Evolutionary conservation across 2,797 vertebrate species (phyloP), one percentile per base, ranked within the genome.

Genomic region (Enteromius treurensis): DNA sequence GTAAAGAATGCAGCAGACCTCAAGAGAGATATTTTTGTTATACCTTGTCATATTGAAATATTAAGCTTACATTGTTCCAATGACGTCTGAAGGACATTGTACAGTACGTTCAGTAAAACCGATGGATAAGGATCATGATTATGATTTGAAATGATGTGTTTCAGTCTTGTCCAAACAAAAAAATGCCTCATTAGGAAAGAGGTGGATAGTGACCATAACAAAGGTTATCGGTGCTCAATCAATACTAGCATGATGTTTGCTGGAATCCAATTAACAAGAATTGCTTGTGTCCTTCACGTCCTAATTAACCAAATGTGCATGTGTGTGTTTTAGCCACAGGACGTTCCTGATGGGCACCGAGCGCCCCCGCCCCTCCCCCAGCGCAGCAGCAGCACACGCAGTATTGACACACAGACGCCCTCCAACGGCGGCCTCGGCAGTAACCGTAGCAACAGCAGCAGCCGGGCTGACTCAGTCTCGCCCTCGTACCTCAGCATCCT

Each of bases 341-440:
- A 99, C 62, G 96, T 98, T 87, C 97, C 97, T n/a, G 98, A 99
- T 3, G 98, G 98, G 92, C 91, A 98, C 96, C 90, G 97, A 37
- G 84, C 97, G 78, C 81, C 98, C 92, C 19, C 96, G 80, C 82
- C 98, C 91, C 0, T 89, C 93, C 81, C 94, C 0, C 97, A 95
- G 91, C 96, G 98, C 88, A 97, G 97, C 87, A 99, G 97, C 94
- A 98, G 97, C 91, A 98, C 97, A 0, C 97, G 98, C 88, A 99
- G 97, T 92, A 97, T 99, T 5, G 97, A 99, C 87, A 99, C 98
- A 0, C 98, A 99, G 88, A 99, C 98, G 0, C 98, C 98, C 0
- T 97, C 96, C 0, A 98, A 96, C 10, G 96, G 96, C 4, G 97
- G 98, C 81, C 95, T 95, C 82, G 97, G 93, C 1, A 88, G 93